These are phyloP conservation scores for Nemapogon koenigi DNA, from an alignment of 2,888 invertebrate species.

Conservation along the genomic window DNA sequence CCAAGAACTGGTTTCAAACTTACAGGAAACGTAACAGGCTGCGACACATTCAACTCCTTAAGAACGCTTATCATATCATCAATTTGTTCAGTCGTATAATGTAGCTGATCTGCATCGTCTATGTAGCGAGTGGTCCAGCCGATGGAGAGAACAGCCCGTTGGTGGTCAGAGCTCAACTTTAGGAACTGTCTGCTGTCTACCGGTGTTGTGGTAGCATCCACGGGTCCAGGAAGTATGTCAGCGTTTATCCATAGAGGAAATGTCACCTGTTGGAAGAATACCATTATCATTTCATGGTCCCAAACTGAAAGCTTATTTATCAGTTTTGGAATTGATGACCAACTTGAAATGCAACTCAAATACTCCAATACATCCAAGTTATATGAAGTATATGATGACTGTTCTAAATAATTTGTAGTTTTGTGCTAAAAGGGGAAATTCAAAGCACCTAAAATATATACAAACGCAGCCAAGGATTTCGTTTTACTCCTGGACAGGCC, in stretches of 20 bases:
- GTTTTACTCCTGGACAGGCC: too few species aligned
- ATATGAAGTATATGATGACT: too few species aligned
- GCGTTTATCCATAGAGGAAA: slow-evolving; percentile 89
- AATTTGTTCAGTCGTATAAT: slow-evolving; percentile 71
- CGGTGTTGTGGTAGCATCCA: slow-evolving; percentile 60
- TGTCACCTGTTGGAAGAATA: slow-evolving; percentile 67
- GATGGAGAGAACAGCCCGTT: slow-evolving; percentile 74
- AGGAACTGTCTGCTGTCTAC: slow-evolving; percentile 74
- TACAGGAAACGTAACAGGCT: slow-evolving; percentile 80
- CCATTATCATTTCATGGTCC: too few species aligned
- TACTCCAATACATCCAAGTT: too few species aligned
- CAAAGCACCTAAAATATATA: too few species aligned
- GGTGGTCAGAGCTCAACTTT: slow-evolving; percentile 60
- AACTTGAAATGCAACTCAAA: too few species aligned
- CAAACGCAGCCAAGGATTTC: too few species aligned
- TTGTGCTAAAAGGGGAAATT: too few species aligned
- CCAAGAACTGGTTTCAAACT: too few species aligned
- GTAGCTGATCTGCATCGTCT: slow-evolving; percentile 51
- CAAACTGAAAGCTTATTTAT: too few species aligned
- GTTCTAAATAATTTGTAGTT: too few species aligned
- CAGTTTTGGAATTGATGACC: too few species aligned
- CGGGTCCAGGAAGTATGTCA: slow-evolving; percentile 82
- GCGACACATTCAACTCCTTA: slow-evolving; percentile 59
- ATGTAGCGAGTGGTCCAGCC: slow-evolving; percentile 85
- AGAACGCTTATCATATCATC: slow-evolving; percentile 71